Evolutionary conservation across 2,113 vertebrate species (phyloP), one percentile per base, ranked within the genome.

Genomic region (Mystacornis crossleyi): DNA sequence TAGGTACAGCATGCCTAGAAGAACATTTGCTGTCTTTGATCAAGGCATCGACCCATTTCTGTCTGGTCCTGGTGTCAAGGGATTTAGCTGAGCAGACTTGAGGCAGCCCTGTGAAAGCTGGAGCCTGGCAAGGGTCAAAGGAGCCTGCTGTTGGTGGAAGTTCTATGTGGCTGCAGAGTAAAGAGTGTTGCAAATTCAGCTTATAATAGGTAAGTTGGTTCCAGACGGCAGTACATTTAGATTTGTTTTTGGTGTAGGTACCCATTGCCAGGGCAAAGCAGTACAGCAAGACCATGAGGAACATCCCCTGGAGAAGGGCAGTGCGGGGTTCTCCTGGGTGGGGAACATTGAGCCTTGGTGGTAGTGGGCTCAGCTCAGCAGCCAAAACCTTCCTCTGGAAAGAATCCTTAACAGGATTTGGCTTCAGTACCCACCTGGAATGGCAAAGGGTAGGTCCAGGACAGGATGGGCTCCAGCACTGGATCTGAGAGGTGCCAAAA

Each of bases 301-400:
- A 31, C 24, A 43, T 21, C 2, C 24, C 25, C 8, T 7, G 34
- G 9, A 57, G 12, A 58, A 36, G 48, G 48, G 24, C 16, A 14
- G 12, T 2, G 12, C 0, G 0, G 5, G 10, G 6, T 36, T 28
- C 24, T 69, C 31, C 45, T 40, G 20, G 4, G 4, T 3, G 8
- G 28, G 3, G 2, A 40, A 48, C 4, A 0, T 3, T 38, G 40
- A 60, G 21, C 36, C 28, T 24, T 25, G 18, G 9, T 13, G 8
- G 10, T 20, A n/a, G 33, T 1, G 4, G 19, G 34, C 18, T 71
- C 36, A 54, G 24, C 38, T 73, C 29, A 34, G n/a, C 26, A 34
- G 48, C 16, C 60, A 4, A 6, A 80, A 71, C 11, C 18, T 81
- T 73, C 19, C 6, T 42, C 42, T 47, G 36, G 28, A 72, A 75